Percentiles rank a stretch among this genome's conserved stretches.
Evolutionary conservation across 2,797 vertebrate species (phyloP).

Genomic region (Pachyuromys duprasi): DNA sequence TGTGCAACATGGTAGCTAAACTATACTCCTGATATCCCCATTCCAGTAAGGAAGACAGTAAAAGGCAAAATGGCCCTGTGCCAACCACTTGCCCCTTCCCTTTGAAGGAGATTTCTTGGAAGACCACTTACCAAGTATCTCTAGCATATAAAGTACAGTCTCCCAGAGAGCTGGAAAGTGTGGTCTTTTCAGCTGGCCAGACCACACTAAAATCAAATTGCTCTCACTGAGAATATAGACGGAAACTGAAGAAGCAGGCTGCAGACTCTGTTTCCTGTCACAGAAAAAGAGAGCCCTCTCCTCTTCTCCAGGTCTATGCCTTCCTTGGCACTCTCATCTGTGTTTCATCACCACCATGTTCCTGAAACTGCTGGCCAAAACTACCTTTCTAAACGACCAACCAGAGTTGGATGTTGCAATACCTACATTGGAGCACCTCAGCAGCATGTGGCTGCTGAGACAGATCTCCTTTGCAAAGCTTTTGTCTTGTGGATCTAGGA

Average conservation of each 20-base stretch:
- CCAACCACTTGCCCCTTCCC: neutral
- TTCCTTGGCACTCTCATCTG: neutral
- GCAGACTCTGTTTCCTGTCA: neutral
- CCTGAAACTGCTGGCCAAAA: neutral
- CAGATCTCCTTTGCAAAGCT: neutral
- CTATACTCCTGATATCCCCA: neutral
- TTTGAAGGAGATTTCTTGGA: conserved; percentile 35
- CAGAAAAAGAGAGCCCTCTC: fast-evolving
- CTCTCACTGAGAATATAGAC: neutral
- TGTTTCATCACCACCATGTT: too few relatives aligned
- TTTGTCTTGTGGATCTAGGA: too few relatives aligned
- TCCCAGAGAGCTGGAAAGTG: neutral
- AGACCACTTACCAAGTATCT: neutral
- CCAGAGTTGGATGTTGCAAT: neutral
- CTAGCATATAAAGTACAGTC: neutral
- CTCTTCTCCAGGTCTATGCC: neutral
- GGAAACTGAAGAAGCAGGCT: neutral
- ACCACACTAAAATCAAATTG: neutral
- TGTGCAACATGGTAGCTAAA: neutral
- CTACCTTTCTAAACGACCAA: neutral
- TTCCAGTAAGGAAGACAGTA: neutral
- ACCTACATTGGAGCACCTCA: neutral
- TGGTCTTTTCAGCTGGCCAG: neutral
- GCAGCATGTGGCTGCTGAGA: neutral
- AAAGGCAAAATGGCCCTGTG: neutral